Evolutionary conservation across 2,797 vertebrate species (phyloP).

Genomic region (Falco novaeseelandiae): DNA sequence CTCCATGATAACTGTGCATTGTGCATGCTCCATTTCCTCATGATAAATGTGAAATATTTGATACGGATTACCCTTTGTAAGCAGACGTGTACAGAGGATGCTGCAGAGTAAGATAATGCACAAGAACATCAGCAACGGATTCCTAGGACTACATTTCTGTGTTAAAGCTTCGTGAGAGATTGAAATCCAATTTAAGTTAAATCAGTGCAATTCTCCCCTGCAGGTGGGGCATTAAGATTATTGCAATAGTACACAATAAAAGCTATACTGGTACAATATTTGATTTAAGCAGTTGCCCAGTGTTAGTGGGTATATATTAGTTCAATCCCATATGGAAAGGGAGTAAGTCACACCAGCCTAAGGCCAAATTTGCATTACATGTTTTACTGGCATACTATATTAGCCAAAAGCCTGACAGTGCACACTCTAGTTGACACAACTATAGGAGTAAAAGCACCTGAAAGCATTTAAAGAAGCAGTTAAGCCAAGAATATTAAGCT

Average conservation of each 20-base stretch:
- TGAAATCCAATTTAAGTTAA: constrained; percentile 4
- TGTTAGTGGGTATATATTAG: not conserved
- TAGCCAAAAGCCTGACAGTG: not conserved
- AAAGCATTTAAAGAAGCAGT: not conserved
- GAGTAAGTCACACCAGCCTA: not conserved
- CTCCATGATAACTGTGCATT: constrained; percentile 9
- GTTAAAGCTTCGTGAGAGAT: not conserved
- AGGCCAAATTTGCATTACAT: not conserved
- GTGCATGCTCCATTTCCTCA: constrained; percentile 32
- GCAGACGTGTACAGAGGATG: not conserved
- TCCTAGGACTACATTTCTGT: not conserved
- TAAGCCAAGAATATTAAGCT: not conserved
- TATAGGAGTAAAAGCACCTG: not conserved
- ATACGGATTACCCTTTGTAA: not conserved
- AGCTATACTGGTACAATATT: not conserved
- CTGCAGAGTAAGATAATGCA: not conserved
- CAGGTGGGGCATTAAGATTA: not conserved
- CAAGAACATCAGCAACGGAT: not conserved
- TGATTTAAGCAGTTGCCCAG: not conserved
- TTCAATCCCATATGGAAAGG: not conserved
- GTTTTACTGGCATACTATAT: not conserved
- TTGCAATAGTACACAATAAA: not conserved
- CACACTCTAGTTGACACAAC: not conserved
- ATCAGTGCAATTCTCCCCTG: not conserved
- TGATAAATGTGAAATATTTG: constrained; percentile 13